A percentile compares a stretch with the other conserved stretches of the same genome.
phyloP scores from a whole-genome alignment of 1,140 invertebrate species.

The Calephelis virginiensis region DNA sequence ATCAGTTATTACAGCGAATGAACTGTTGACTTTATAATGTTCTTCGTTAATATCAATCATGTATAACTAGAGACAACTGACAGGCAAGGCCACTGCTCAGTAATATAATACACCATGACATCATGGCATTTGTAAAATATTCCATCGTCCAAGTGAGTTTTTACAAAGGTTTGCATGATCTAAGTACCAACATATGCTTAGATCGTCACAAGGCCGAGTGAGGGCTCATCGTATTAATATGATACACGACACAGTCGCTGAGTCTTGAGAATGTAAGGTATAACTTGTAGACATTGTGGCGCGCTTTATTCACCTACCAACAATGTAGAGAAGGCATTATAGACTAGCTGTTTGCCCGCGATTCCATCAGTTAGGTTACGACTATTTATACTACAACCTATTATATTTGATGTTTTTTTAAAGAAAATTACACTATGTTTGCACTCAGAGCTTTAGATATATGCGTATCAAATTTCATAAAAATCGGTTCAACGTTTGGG shows the following conservation, averaged over 20 bases:
- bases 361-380: too few relatives aligned
- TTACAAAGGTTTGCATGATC: conserved; percentile 42
- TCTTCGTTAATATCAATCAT: conserved; percentile 36
- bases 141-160: conserved; percentile 56
- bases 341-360: too few relatives aligned
- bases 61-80: conserved; percentile 44
- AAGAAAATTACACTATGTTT: too few relatives aligned
- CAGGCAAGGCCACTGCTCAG: conserved; percentile 60
- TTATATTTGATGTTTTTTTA: too few relatives aligned
- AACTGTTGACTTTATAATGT: conserved; percentile 24
- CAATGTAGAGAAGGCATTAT: too few relatives aligned
- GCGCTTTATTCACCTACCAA: neutral
- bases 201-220: conserved; percentile 17
- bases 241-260: conserved; percentile 5
- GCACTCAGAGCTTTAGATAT: too few relatives aligned
- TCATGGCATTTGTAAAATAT: conserved; percentile 67
- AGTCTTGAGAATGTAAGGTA: neutral
- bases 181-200: conserved; percentile 21
- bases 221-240: conserved; percentile 1
- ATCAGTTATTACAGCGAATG: conserved; percentile 20
- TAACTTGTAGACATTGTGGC: neutral
- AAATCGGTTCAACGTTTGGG: too few relatives aligned
- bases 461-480: too few relatives aligned
- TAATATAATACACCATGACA: conserved; percentile 74
- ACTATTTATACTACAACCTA: too few relatives aligned